Conservation (phyloP, 2,113 vertebrate species). For the Rhinolophus ferrumequinum region DNA sequence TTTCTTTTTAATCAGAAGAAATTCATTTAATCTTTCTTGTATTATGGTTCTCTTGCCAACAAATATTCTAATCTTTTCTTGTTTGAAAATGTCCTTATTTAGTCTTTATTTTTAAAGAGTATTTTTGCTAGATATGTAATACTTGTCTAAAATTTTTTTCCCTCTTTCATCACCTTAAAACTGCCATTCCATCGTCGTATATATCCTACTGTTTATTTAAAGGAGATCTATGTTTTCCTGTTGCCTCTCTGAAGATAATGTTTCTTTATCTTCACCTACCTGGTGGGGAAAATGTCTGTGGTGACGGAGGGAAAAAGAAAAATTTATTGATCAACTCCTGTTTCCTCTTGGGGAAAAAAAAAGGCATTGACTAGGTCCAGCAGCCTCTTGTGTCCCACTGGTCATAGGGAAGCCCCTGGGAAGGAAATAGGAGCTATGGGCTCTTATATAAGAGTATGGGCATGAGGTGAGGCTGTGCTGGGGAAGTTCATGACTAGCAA, state of each 20-base stretch:
- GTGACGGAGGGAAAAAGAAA: neutral
- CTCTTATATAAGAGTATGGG: too few relatives aligned
- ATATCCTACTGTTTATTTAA: neutral
- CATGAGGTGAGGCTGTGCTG: neutral
- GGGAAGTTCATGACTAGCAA: neutral
- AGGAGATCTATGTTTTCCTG: neutral
- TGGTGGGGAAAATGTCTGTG: neutral
- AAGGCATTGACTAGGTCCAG: neutral
- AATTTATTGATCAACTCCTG: neutral
- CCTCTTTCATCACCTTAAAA: neutral
- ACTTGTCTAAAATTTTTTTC: neutral
- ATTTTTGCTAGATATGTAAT: neutral
- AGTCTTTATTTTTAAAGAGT: neutral
- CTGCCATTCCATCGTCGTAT: neutral
- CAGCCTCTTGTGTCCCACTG: neutral
- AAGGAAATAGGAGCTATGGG: neutral
- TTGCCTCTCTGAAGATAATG: neutral
- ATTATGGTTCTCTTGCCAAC: neutral
- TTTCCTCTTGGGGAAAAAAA: neutral
- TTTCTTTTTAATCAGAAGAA: neutral
- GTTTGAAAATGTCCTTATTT: neutral
- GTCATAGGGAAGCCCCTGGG: neutral
- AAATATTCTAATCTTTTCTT: neutral
- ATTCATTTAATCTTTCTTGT: neutral
- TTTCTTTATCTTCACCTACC: neutral